Evolutionary conservation across 2,113 vertebrate genomes (phyloP), one percentile per base, ranked within the genome.

Genomic region (Notothenia coriiceps): DNA sequence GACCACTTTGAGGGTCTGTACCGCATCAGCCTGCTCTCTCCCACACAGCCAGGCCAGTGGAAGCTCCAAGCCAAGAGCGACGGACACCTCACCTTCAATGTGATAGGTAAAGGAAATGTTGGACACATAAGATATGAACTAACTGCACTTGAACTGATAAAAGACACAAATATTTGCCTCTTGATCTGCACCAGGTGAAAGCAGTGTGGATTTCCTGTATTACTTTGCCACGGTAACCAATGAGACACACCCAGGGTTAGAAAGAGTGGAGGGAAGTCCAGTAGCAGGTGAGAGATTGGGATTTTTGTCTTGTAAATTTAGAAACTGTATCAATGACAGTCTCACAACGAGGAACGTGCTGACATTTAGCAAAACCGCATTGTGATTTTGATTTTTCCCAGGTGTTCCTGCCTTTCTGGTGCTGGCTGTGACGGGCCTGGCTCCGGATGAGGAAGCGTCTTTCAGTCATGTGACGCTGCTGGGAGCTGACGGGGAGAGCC

Each of bases 181-280:
- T 47, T 69, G 14, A 43, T 73, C 29, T 70, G 33, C 75, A 11
- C 59, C 86, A 97, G 96, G 95, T 74, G 95, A 93, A 80, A 96
- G 95, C 79, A 86, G 83, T 51, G 79, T 97, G 44, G 96, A 97
- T 85, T 97, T 97, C 89, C 90, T 98, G 60, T 96, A 96, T 87
- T 91, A 96, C 78, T 97, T 98, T 90, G 96, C 96, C 64, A 92
- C 90, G 20, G 91, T 93, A 9, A 50, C 92, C 51, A 95, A 95
- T 43, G 93, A 95, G 50, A 96, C 95, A 12, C 96, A 97, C 74
- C 96, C 96, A 29, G 97, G 96, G 47, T 93, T 97, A 67, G 93
- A 94, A 35, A 94, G 93, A 68, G 65, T 96, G 82, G 93, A 95
- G 25, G 94, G 95, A 44, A 95, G 93, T 74, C 96, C 96, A 20